A percentile compares a stretch with the other conserved stretches of the same genome.
Conservation (phyloP, 2,797 vertebrate species). For the Falco rusticolus region DNA sequence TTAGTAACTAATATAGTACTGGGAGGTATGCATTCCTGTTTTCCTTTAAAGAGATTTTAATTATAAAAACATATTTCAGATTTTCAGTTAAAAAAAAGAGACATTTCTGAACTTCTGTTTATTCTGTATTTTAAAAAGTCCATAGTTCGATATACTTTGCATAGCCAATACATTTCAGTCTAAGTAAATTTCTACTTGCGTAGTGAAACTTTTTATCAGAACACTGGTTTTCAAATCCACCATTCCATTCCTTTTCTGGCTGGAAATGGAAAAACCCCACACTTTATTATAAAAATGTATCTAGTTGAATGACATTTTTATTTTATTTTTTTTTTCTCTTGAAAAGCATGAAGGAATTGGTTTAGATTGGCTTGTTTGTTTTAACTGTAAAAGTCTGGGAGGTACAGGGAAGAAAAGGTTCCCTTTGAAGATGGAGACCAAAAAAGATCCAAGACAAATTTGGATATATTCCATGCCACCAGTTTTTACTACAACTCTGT, state of each 20-base stretch:
- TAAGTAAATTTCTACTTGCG: not conserved
- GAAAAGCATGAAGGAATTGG: not conserved
- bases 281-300: not conserved
- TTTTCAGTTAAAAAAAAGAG: not conserved
- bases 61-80: not conserved
- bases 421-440: conserved; percentile 42
- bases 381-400: conserved; percentile 17
- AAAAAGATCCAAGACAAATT: conserved; percentile 51
- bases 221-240: not conserved
- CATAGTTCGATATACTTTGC: not conserved
- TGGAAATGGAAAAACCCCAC: not conserved
- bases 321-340: not conserved
- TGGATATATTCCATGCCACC: conserved; percentile 59
- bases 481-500: conserved; percentile 56
- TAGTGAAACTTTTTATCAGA: not conserved
- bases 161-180: not conserved
- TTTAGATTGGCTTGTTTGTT: conserved; percentile 40
- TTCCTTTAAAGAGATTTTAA: not conserved
- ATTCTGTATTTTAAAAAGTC: not conserved
- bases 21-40: not conserved
- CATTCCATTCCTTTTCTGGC: not conserved
- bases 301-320: not conserved
- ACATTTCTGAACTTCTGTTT: not conserved
- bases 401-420: conserved; percentile 36
- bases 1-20: not conserved